Percentiles rank a stretch among this genome's conserved stretches.
Evolutionary conservation across 2,797 vertebrate genomes (phyloP).

Genomic region (Xenopus petersii): DNA sequence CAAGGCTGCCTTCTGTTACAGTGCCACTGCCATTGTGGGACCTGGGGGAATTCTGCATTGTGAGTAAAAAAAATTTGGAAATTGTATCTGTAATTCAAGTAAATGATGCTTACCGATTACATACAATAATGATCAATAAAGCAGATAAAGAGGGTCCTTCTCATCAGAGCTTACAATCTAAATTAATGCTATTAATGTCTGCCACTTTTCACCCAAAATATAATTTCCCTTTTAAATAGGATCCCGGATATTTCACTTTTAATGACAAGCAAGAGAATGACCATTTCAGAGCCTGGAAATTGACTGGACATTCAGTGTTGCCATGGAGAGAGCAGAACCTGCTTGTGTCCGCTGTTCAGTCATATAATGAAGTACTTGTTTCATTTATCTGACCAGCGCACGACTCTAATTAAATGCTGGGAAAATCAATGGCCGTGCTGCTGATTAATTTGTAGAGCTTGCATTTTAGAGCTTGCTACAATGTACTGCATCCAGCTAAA

Average conservation of each 20-base stretch:
- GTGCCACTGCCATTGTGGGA: too few relatives aligned
- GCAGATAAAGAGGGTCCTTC: too few relatives aligned
- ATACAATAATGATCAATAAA: too few relatives aligned
- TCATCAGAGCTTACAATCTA: too few relatives aligned
- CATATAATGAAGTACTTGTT: slow-evolving; percentile 50
- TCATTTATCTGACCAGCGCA: slow-evolving; percentile 45
- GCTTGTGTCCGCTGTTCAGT: slow-evolving; percentile 45
- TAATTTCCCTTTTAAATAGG: too few relatives aligned
- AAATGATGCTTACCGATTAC: too few relatives aligned
- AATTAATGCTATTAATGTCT: too few relatives aligned
- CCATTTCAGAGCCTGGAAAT: slow-evolving; percentile 64
- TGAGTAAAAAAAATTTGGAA: too few relatives aligned
- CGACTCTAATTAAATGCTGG: slow-evolving; percentile 53
- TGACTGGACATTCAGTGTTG: slow-evolving; percentile 68
- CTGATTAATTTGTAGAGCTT: slow-evolving; percentile 48
- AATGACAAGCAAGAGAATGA: slow-evolving; percentile 67
- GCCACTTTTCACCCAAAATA: too few relatives aligned
- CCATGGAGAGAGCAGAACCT: slow-evolving; percentile 26
- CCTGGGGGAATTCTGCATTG: too few relatives aligned
- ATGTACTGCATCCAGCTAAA: slow-evolving; percentile 14
- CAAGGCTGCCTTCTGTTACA: too few relatives aligned
- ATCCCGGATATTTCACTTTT: slow-evolving; percentile 57
- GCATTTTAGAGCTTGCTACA: slow-evolving; percentile 41
- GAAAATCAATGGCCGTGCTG: slow-evolving; percentile 52
- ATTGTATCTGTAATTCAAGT: too few relatives aligned